Evolutionary conservation across 2,888 invertebrate genomes (phyloP), one percentile per base, ranked within the genome.

Genomic region (Conistra vaccinii): DNA sequence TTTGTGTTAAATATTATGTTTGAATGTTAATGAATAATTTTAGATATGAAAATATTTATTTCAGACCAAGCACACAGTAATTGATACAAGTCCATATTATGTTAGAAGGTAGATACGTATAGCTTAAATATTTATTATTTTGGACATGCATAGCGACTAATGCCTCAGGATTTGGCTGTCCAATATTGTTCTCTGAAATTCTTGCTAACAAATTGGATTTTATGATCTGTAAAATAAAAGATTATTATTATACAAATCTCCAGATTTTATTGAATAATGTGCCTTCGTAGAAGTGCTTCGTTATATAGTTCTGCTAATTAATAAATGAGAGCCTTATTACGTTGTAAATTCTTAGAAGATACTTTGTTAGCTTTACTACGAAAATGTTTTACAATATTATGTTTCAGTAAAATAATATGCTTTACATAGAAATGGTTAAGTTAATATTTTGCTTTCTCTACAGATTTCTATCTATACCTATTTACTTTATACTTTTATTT

Each of bases 341-440:
- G 29, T 20, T 10, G 1, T 57, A 7, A 51, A 14, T 75, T 58
- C 35, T 32, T 26, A 12, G 26, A 73, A 73, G 9, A 17, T 35
- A 45, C 2, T 35, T 12, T 61, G 6, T 39, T n/a, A 12, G 17
- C 7, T 12, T n/a, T 23, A 48, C 2, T 17, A 29, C 3, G 61
- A 61, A 61, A 42, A 53, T n/a, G 10, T 14, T 45, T 39, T 20
- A 71, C 29, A 3, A 68, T 55, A 48, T 48, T 23, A n/a, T 39
- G 23, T n/a, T 70, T 51, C 17, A 29, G 51, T 70, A 14, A 71
- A 66, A 39, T 39, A 39, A n/a, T 35, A 35, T 61, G 14, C 35
- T 35, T 61, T n/a, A 32, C 17, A 20, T 23, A 10, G 7, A 14
- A 14, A 26, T 58, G 10, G 10, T 10, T 10, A 29, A 5, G 12